A percentile compares a stretch with the other conserved stretches of the same genome.
Evolutionary conservation across 2,113 vertebrate species (phyloP).

Genomic region (Machaerirhynchus nigripectus): DNA sequence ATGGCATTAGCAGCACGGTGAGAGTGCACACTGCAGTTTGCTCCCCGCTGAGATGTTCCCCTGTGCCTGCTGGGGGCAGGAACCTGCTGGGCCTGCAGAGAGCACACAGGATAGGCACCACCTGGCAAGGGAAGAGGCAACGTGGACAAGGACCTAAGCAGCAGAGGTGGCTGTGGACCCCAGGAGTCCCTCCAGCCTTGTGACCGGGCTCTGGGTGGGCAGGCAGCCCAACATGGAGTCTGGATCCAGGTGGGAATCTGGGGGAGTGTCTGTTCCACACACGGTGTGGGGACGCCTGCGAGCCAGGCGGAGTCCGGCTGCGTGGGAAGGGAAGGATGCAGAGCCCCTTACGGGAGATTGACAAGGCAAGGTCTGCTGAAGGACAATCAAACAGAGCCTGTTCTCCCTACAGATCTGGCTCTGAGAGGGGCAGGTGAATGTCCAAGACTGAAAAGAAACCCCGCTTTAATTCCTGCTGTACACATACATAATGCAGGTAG

Average conservation of each 20-base stretch:
- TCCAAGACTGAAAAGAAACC: neutral
- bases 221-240: neutral
- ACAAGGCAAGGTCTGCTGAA: neutral
- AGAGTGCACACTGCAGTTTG: neutral
- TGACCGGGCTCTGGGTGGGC: rapidly evolving
- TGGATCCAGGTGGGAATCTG: neutral
- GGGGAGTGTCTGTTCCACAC: neutral
- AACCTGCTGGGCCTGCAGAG: neutral
- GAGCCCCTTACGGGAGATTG: neutral
- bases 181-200: neutral
- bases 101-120: neutral
- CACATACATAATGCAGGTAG: neutral
- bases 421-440: neutral
- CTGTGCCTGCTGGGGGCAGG: neutral
- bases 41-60: neutral
- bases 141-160: neutral
- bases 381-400: neutral
- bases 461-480: neutral
- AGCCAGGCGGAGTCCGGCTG: neutral
- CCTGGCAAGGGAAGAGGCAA: neutral
- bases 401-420: neutral
- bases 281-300: rapidly evolving
- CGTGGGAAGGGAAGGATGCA: neutral
- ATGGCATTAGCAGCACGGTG: neutral
- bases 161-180: neutral